Base-by-base conservation (phyloP, 2,888 invertebrate species). In the Vanessa cardui region DNA sequence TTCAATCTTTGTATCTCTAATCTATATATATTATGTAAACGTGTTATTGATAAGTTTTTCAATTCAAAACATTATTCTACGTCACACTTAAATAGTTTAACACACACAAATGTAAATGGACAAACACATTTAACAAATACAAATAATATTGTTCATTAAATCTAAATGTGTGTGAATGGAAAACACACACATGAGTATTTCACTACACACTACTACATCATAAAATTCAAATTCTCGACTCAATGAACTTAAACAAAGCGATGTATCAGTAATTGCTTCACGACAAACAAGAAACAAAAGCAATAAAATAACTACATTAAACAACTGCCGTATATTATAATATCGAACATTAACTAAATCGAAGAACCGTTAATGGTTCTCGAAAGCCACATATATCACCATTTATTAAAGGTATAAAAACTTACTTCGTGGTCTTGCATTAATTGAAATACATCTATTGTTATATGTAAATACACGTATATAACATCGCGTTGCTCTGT, bases 251-350 rank as follows among this genome's bases (percentile, higher is more conserved):
- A 46, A 56, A 66, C 46, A 33, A 64, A 61, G 54, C 66, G 46
- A 61, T 69, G 44, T 67, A 71, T 69, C 64, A 69, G 62, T 61
- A 58, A 62, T 49, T 61, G 59, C 64, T 62, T 39, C 50, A 63
- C 60, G 63, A 66, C 66, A 63, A 63, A 68, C 66, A 64, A 66
- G 62, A 44, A 72, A 72, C 69, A 74, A 72, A 72, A 69, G 68
- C 68, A 49, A 71, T 74, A 73, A 73, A 71, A 73, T 61, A 68
- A 71, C 69, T 69, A 66, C 69, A 72, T 74, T 67, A 74, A 74
- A 74, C 73, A 70, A 71, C 70, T 59, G 64, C 60, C 63, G 66
- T 74, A 72, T 58, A 68, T 74, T 69, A 74, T 62, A 70, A 66
- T 68, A 72, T 73, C 70, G 64, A 56, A 61, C 74, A 68, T 73